A percentile compares a stretch with the other conserved stretches of the same genome.
These are phyloP conservation scores for Julus scandinavius DNA, from an alignment of 2,888 invertebrate species.

Conservation along the genomic window DNA sequence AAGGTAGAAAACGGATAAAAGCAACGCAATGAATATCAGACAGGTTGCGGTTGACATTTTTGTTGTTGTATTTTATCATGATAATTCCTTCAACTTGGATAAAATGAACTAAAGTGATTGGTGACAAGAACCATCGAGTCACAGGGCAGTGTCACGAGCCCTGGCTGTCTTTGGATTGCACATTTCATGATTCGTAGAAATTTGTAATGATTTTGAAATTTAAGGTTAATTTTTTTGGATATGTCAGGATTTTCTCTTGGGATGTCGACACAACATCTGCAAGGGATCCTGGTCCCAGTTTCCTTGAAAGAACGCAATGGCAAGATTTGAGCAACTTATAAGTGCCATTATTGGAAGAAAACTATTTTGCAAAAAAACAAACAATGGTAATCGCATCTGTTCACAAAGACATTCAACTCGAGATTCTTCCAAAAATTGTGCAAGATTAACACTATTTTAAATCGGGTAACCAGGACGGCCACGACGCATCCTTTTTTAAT, in stretches of 20 bases:
- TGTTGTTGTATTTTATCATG: neutral
- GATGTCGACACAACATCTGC: neutral
- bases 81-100: neutral
- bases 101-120: neutral
- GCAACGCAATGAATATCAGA: neutral
- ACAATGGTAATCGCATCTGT: neutral
- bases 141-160: neutral
- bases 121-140: neutral
- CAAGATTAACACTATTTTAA: neutral
- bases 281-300: neutral
- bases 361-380: neutral
- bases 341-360: neutral
- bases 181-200: neutral
- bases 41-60: neutral
- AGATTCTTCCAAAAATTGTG: neutral
- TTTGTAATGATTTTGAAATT: neutral
- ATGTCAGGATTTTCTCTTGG: neutral
- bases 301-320: neutral
- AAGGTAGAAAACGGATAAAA: constrained; percentile 29
- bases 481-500: neutral
- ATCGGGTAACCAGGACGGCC: neutral
- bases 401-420: neutral
- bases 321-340: neutral
- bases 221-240: neutral
- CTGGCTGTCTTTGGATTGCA: neutral